phyloP scores from a whole-genome alignment of 2,888 invertebrate genomes.

The Campoletis raptor region DNA sequence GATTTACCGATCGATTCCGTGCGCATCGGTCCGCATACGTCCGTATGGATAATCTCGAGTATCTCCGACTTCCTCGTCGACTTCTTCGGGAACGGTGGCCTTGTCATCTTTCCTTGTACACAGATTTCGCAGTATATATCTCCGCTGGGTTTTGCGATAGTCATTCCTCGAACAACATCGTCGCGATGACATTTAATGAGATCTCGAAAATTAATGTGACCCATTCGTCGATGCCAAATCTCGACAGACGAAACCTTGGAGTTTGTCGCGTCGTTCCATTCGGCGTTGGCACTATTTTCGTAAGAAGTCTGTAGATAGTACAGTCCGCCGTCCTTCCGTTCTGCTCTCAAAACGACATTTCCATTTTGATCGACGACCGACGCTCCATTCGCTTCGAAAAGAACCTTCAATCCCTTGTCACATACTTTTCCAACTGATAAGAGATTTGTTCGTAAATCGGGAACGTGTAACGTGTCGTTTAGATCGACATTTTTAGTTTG shows the following conservation, averaged over 20 bases:
- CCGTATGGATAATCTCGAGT: background rate
- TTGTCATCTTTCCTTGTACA: background rate
- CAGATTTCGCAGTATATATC: background rate
- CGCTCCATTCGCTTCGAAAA: background rate
- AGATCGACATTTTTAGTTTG: background rate
- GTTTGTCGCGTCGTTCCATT: background rate
- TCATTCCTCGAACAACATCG: too few species aligned
- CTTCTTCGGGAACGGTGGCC: background rate
- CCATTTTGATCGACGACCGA: background rate
- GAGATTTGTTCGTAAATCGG: background rate
- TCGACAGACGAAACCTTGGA: background rate
- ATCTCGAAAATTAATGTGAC: slow-evolving; percentile 1
- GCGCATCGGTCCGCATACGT: background rate
- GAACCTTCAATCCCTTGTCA: background rate
- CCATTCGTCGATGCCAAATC: slow-evolving; percentile 7
- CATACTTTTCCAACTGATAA: background rate
- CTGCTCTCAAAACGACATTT: background rate
- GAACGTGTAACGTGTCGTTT: background rate
- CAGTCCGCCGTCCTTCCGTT: background rate
- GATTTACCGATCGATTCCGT: background rate
- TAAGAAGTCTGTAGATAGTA: background rate
- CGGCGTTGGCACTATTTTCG: background rate
- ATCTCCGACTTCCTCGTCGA: background rate
- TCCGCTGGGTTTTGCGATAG: background rate
- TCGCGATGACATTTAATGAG: background rate